Conservation (phyloP, 2,888 invertebrate species). For the Sminthurides aquaticus region DNA sequence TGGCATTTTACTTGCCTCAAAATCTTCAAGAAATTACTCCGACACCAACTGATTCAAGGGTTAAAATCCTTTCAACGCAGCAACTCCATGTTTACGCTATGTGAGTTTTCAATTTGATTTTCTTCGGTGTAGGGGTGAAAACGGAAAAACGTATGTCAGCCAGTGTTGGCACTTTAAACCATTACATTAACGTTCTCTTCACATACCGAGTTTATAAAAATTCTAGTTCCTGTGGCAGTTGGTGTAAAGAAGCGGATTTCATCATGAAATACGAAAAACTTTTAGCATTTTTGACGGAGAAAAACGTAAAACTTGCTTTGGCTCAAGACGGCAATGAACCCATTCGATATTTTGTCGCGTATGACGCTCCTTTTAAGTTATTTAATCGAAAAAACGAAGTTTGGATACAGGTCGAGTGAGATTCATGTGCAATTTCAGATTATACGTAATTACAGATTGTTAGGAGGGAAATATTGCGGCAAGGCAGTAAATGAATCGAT, state of each 20-base stretch:
- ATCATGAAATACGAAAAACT: conserved; percentile 1
- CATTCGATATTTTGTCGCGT: neutral
- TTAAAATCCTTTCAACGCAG: conserved; percentile 15
- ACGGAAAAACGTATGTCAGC: too few species aligned
- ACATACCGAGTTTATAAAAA: too few species aligned
- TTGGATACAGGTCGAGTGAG: too few species aligned
- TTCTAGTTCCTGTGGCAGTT: conserved; percentile 11
- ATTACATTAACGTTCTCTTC: too few species aligned
- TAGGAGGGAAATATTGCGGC: too few species aligned
- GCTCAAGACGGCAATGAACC: neutral
- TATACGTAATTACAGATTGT: too few species aligned
- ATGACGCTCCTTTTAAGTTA: neutral
- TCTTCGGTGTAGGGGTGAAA: too few species aligned
- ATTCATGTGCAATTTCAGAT: too few species aligned
- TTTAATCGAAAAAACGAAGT: neutral
- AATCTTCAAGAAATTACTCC: conserved; percentile 27
- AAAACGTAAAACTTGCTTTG: neutral
- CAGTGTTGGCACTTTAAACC: too few species aligned
- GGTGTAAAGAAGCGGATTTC: conserved; percentile 6
- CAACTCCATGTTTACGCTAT: conserved; percentile 21
- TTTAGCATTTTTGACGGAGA: neutral
- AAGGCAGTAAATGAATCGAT: too few species aligned
- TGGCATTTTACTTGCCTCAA: conserved; percentile 30
- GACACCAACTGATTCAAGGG: conserved; percentile 20
- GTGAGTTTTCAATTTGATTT: too few species aligned